Evolutionary conservation across 2,888 invertebrate species (phyloP).

Genomic region (Caenorhabditis parvicauda): DNA sequence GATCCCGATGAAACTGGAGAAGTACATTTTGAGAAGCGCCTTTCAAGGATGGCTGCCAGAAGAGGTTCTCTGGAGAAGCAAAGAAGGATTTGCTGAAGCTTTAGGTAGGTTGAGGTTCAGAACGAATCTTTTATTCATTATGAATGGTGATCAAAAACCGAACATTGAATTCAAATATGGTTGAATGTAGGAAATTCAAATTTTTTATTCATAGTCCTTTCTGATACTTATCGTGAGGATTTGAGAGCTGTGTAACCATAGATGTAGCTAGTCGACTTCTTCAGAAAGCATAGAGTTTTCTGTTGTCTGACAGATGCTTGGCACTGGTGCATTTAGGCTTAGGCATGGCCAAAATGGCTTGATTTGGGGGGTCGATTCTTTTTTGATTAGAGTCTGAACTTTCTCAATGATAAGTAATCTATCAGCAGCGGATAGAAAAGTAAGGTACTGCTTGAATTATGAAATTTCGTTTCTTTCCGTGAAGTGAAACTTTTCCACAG

Average conservation of each 20-base stretch:
- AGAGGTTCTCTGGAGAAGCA: constrained; percentile 60
- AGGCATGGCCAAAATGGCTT: too few species aligned
- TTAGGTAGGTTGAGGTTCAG: constrained; percentile 43
- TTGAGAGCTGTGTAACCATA: too few species aligned
- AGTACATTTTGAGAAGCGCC: constrained; percentile 52
- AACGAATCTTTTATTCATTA: background rate
- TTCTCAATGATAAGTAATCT: background rate
- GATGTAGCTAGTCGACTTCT: too few species aligned
- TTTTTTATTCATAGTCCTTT: too few species aligned
- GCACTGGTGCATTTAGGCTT: too few species aligned
- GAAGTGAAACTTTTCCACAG: too few species aligned
- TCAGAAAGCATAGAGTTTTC: too few species aligned
- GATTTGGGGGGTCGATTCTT: too few species aligned
- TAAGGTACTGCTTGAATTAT: too few species aligned
- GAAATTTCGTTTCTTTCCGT: too few species aligned
- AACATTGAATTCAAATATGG: background rate
- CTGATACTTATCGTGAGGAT: too few species aligned
- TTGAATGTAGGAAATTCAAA: background rate
- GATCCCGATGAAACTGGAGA: constrained; percentile 54
- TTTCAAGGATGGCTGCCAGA: constrained; percentile 58
- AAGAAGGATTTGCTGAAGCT: constrained; percentile 61
- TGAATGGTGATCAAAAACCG: background rate
- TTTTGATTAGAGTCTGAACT: background rate
- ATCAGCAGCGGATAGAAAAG: background rate
- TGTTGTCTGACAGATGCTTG: too few species aligned